These are phyloP conservation scores for Syngnathus acus DNA, from an alignment of 2,797 vertebrate genomes.

Conservation along the genomic window DNA sequence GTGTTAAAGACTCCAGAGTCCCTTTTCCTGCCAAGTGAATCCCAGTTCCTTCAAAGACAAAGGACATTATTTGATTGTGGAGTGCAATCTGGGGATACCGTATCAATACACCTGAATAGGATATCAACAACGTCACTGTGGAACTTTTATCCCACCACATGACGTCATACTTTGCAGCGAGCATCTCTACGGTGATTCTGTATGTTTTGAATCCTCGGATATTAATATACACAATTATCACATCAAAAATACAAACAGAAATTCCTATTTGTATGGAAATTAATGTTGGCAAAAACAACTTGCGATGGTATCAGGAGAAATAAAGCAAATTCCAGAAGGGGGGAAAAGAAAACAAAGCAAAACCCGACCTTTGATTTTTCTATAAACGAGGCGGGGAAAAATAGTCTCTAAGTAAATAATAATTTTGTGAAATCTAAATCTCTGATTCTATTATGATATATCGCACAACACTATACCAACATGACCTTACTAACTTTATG, in stretches of 20 bases:
- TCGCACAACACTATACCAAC: not conserved
- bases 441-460: not conserved
- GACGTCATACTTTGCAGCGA: not conserved
- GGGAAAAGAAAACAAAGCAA: not conserved
- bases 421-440: not conserved
- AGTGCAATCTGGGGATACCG: not conserved
- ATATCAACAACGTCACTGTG: not conserved
- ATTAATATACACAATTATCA: too few species aligned
- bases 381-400: not conserved
- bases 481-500: not conserved
- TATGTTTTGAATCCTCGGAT: too few species aligned
- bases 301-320: not conserved
- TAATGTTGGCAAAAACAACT: not conserved
- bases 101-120: not conserved
- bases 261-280: not conserved
- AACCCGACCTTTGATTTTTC: not conserved
- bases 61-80: not conserved
- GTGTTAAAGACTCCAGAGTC: constrained; percentile 47
- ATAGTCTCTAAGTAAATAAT: too few species aligned
- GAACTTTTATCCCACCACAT: not conserved
- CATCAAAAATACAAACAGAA: too few species aligned
- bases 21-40: constrained; percentile 16
- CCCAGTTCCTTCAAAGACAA: not conserved
- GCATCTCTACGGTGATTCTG: not conserved
- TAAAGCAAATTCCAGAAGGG: not conserved